Conservation (phyloP, 2,113 vertebrate genomes). For the Illadopsis cleaveri region DNA sequence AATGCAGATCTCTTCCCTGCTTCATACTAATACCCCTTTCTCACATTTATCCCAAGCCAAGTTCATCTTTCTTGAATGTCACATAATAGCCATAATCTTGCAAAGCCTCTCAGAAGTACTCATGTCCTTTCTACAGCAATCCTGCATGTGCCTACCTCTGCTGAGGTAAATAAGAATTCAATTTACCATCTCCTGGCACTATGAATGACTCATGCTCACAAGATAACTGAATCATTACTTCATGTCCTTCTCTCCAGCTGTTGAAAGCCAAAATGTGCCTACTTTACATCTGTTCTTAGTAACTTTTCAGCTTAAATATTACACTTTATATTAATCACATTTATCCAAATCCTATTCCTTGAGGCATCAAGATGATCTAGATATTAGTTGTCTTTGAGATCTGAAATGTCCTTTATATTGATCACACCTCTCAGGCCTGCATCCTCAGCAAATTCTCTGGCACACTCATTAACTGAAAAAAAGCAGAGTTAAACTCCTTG, state of each 20-base stretch:
- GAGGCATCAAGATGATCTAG: not conserved
- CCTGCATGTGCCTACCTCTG: not conserved
- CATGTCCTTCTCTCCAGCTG: conserved; percentile 22
- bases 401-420: not conserved
- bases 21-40: not conserved
- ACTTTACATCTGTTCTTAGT: not conserved
- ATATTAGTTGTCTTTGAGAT: not conserved
- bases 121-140: not conserved
- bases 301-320: not conserved
- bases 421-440: not conserved
- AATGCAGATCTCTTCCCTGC: not conserved
- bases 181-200: not conserved
- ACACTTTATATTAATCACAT: not conserved
- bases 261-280: not conserved
- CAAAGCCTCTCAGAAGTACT: not conserved
- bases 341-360: not conserved
- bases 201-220: conserved; percentile 19
- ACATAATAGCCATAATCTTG: not conserved
- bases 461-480: not conserved
- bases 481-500: not conserved
- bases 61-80: not conserved
- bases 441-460: not conserved
- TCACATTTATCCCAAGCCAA: not conserved
- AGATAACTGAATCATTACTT: conserved; percentile 42
- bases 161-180: not conserved